phyloP scores from a whole-genome alignment of 2,888 invertebrate genomes.

The Athalia cordata region DNA sequence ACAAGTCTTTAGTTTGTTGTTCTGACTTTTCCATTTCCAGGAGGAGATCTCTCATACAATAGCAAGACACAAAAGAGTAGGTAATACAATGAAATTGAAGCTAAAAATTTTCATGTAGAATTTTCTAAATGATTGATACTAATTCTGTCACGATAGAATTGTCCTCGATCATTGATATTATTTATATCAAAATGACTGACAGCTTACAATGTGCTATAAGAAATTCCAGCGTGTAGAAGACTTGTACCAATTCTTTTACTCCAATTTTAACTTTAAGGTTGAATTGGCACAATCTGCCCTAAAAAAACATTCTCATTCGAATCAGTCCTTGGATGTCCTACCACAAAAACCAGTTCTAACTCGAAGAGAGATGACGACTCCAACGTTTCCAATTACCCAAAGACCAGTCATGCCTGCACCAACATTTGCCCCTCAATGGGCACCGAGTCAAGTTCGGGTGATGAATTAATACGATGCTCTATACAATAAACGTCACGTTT shows the following conservation, averaged over 20 bases:
- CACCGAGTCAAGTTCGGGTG: slow-evolving; percentile 56
- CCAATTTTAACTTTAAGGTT: neutral
- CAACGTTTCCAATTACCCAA: slow-evolving; percentile 48
- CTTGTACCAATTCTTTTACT: neutral
- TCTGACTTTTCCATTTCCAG: slow-evolving; percentile 49
- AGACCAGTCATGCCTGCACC: slow-evolving; percentile 53
- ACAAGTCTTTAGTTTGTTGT: neutral
- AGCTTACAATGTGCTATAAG: no score
- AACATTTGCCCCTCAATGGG: slow-evolving; percentile 51
- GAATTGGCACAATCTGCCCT: slow-evolving; percentile 26
- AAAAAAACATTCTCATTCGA: slow-evolving; percentile 44
- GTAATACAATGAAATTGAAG: neutral
- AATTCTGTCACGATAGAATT: neutral
- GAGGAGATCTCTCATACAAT: slow-evolving; percentile 54
- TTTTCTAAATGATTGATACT: neutral
- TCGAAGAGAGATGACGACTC: slow-evolving; percentile 47
- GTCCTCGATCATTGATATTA: no score
- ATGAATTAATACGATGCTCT: neutral
- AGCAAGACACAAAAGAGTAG: slow-evolving; percentile 55
- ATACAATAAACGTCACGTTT: no score
- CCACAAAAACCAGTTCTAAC: slow-evolving; percentile 48
- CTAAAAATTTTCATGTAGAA: no score
- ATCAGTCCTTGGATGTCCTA: slow-evolving; percentile 25
- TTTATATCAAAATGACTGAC: no score
- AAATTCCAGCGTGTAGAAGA: neutral